Evolutionary conservation across 2,888 invertebrate genomes (phyloP), one percentile per base, ranked within the genome.

Genomic region (Chouioia cunea): DNA sequence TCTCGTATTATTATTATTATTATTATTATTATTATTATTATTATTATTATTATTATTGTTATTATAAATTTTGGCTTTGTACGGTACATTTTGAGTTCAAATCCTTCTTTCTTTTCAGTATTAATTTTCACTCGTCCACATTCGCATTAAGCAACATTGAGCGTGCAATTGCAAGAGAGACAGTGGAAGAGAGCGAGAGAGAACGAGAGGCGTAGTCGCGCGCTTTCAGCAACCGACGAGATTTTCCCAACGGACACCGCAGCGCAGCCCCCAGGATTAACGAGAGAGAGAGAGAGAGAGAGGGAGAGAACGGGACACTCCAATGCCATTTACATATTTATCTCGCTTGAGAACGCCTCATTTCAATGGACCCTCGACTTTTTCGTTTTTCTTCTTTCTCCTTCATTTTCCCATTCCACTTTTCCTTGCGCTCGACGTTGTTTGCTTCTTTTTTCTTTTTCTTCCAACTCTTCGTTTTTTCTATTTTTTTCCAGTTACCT

Each of bases 241-340:
- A 43, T 50, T 27, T 20, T 46, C 43, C 36, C 65, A 69, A 36
- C 65, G 65, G 62, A 58, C 36, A 53, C 60, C 44, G 50, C 22
- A 23, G 52, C 53, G 36, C 44, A 43, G 56, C 12, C 53, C 46
- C 48, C 36, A 27, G 65, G 53, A 72, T 69, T 72, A 72, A 69
- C 65, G 65, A 69, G 54, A 36, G 36, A 27, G 27, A 27, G 27
- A 27, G 27, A 27, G 27, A 36, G 36, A 27, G 27, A 27, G 27
- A 27, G 27, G 6, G 27, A 36, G 36, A 10, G 10, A 36, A 36
- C 56, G 69, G 27, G 52, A 60, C 59, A 62, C 44, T 71, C 54
- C 56, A 65, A 68, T 72, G 68, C 56, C 65, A 72, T 72, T 72
- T 69, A 69, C 72, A 69, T 69, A 68, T 72, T 72, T 72, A 68